Conservation (phyloP, 1,140 invertebrate genomes). For the Drosophila sp. region DNA sequence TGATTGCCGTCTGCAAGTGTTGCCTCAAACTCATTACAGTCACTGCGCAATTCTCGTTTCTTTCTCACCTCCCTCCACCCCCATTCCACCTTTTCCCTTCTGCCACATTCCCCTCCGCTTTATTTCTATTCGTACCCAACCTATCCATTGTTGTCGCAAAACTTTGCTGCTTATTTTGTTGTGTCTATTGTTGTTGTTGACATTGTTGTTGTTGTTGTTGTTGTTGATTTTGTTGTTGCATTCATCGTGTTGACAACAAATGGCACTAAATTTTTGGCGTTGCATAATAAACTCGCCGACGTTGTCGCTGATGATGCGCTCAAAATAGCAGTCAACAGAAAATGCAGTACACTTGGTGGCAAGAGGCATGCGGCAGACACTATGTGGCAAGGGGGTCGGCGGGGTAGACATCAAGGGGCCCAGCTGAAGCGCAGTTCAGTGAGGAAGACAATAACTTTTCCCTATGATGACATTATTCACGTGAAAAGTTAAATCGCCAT, state of each 20-base stretch:
- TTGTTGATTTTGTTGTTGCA: slow-evolving; percentile 53
- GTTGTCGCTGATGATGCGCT: slow-evolving; percentile 58
- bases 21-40: slow-evolving; percentile 75
- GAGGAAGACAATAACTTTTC: slow-evolving; percentile 76
- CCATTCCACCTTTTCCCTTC: too few species aligned
- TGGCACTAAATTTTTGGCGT: slow-evolving; percentile 77
- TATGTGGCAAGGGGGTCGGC: neutral
- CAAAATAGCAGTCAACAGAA: slow-evolving; percentile 38
- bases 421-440: slow-evolving; percentile 53
- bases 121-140: neutral
- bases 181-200: slow-evolving; percentile 9
- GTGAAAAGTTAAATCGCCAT: slow-evolving; percentile 70
- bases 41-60: slow-evolving; percentile 62
- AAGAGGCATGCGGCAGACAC: neutral
- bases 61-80: neutral
- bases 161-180: slow-evolving; percentile 48
- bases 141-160: slow-evolving; percentile 49
- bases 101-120: neutral
- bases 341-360: slow-evolving; percentile 6
- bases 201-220: slow-evolving; percentile 6
- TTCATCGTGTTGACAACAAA: slow-evolving; percentile 79
- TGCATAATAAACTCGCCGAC: slow-evolving; percentile 75
- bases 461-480: slow-evolving; percentile 76
- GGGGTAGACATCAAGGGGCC: slow-evolving; percentile 1
- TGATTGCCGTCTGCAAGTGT: slow-evolving; percentile 37